Percentiles rank a stretch among this genome's conserved stretches.
phyloP scores from a whole-genome alignment of 2,113 vertebrate genomes.

The Ascaphus truei region DNA sequence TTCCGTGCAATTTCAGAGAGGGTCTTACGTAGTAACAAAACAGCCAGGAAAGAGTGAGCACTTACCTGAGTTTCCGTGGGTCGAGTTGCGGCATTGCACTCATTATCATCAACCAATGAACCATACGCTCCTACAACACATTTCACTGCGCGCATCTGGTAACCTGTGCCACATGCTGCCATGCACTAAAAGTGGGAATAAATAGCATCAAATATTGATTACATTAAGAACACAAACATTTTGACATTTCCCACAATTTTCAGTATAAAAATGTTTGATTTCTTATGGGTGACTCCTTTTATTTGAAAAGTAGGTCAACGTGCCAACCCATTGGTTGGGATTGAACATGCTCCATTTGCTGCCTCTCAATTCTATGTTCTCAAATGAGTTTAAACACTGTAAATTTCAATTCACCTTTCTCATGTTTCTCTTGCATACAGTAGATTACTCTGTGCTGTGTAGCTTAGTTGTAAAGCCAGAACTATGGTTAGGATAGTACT shows the following conservation, averaged over 20 bases:
- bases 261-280: conserved; percentile 21
- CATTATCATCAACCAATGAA: conserved; percentile 82
- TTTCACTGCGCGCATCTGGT: conserved; percentile 91
- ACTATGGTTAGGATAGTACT: too few relatives aligned
- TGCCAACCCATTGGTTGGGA: conserved; percentile 58
- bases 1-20: background rate
- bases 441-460: too few relatives aligned
- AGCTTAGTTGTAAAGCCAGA: too few relatives aligned
- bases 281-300: conserved; percentile 60
- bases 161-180: conserved; percentile 86
- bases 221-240: background rate
- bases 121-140: conserved; percentile 84
- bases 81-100: conserved; percentile 87
- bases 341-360: conserved; percentile 69
- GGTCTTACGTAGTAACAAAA: background rate
- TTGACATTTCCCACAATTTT: conserved; percentile 4
- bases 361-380: too few relatives aligned
- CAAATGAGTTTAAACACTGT: too few relatives aligned
- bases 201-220: background rate
- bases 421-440: too few relatives aligned
- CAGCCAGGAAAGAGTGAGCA: background rate
- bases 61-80: conserved; percentile 88
- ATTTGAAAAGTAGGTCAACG: conserved; percentile 69
- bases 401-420: too few relatives aligned
- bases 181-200: conserved; percentile 73